These are phyloP conservation scores for Melanotaenia maccullochi DNA, from an alignment of 2,797 vertebrate species.

Conservation along the genomic window DNA sequence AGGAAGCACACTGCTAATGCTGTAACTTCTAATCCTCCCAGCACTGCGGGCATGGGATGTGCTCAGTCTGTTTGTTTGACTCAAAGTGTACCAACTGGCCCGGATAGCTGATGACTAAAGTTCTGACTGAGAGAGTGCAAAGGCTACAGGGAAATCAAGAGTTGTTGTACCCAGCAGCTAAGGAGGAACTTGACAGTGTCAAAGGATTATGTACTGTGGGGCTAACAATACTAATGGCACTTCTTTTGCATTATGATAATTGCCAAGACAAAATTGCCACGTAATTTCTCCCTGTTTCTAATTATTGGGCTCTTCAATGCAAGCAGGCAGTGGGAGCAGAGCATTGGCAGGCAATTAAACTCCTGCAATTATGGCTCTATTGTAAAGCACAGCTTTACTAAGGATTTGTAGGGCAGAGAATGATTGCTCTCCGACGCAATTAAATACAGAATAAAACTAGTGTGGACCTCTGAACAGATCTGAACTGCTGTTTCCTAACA, in stretches of 20 bases:
- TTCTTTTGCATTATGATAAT: slow-evolving; percentile 88
- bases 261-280: slow-evolving; percentile 86
- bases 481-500: slow-evolving; percentile 64
- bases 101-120: slow-evolving; percentile 75
- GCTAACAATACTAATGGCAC: slow-evolving; percentile 83
- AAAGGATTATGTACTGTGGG: slow-evolving; percentile 78
- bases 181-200: slow-evolving; percentile 78
- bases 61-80: slow-evolving; percentile 70
- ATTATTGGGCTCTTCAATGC: slow-evolving; percentile 85
- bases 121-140: slow-evolving; percentile 72
- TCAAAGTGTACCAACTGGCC: slow-evolving; percentile 56
- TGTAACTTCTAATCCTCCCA: slow-evolving; percentile 72
- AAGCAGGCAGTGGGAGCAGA: slow-evolving; percentile 82
- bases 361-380: slow-evolving; percentile 87
- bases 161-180: slow-evolving; percentile 74
- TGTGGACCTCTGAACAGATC: slow-evolving; percentile 70
- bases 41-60: slow-evolving; percentile 62
- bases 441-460: slow-evolving; percentile 83
- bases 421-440: slow-evolving; percentile 84
- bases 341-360: slow-evolving; percentile 87
- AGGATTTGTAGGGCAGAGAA: slow-evolving; percentile 82
- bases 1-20: slow-evolving; percentile 74
- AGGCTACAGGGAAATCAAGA: slow-evolving; percentile 81
- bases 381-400: slow-evolving; percentile 84
- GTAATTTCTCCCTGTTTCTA: slow-evolving; percentile 85